phyloP scores from a whole-genome alignment of 2,797 vertebrate species.

The Hirundo rustica region DNA sequence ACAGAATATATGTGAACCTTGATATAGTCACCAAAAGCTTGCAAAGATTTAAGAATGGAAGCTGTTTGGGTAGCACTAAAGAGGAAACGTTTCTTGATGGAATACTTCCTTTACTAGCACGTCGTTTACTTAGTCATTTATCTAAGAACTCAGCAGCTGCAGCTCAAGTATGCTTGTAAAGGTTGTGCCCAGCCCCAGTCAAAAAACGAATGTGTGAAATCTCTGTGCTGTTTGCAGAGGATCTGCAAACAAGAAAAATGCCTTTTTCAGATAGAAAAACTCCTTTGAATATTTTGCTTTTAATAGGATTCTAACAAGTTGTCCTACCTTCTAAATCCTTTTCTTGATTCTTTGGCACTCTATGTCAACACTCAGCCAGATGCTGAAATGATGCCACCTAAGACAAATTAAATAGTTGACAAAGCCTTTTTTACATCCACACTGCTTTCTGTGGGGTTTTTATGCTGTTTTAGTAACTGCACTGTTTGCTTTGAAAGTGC shows the following conservation, averaged over 20 bases:
- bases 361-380: slow-evolving; percentile 12
- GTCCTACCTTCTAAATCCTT: neutral
- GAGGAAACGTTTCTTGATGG: neutral
- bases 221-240: neutral
- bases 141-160: neutral
- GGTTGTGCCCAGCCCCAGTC: neutral
- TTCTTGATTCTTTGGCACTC: neutral
- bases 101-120: neutral
- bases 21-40: neutral
- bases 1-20: neutral
- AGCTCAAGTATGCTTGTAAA: neutral
- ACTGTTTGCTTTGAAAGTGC: slow-evolving; percentile 2
- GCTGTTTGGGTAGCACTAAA: neutral
- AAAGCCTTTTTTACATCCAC: neutral
- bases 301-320: slow-evolving; percentile 19
- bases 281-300: neutral
- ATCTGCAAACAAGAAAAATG: neutral
- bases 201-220: neutral
- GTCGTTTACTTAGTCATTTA: neutral
- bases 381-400: slow-evolving; percentile 28
- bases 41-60: neutral
- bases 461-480: slow-evolving; percentile 1
- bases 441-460: neutral
- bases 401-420: slow-evolving; percentile 15
- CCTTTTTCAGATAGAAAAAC: neutral